Conservation (phyloP, 2,797 vertebrate genomes). For the Spea hammondii region DNA sequence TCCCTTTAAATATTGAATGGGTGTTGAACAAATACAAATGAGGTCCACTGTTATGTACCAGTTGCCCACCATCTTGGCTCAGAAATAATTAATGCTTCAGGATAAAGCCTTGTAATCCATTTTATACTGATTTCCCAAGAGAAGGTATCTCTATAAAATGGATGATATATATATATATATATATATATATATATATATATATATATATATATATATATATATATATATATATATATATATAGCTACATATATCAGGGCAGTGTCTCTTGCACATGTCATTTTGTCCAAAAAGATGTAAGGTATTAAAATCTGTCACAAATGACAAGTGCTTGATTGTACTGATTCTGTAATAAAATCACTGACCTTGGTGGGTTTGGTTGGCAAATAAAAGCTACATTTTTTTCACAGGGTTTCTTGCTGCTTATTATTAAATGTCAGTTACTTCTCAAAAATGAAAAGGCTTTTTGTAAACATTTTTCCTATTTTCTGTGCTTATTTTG, state of each 20-base stretch:
- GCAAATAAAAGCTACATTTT: neutral
- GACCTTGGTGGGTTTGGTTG: neutral
- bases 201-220: neutral
- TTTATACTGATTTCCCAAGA: constrained; percentile 1
- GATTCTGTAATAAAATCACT: neutral
- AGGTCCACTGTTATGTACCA: too few species aligned
- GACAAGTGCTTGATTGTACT: neutral
- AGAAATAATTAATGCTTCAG: too few species aligned
- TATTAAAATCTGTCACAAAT: neutral
- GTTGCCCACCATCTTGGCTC: too few species aligned
- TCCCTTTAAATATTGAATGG: too few species aligned
- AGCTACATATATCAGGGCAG: neutral
- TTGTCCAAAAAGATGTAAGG: neutral
- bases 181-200: too few species aligned
- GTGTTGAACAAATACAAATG: too few species aligned
- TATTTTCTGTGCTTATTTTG: too few species aligned
- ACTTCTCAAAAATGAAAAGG: neutral
- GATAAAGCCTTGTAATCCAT: neutral
- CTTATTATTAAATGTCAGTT: neutral
- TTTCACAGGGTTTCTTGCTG: neutral
- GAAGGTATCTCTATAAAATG: neutral
- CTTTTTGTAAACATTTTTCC: too few species aligned
- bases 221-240: neutral
- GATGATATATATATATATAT: neutral
- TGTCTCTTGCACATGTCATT: neutral